Conservation (phyloP, 2,888 invertebrate genomes). For the Arctia plantaginis region DNA sequence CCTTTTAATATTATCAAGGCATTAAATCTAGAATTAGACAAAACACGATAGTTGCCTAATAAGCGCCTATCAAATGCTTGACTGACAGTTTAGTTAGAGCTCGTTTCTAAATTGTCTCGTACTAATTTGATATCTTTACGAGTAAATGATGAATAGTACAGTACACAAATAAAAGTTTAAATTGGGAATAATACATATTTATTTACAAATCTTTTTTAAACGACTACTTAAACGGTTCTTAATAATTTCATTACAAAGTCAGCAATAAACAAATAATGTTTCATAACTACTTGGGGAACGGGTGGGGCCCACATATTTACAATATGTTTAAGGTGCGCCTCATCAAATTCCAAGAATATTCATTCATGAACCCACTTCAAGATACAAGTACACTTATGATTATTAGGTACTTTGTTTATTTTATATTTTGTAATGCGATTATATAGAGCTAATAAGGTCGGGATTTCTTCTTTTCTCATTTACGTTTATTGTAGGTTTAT, state of each 20-base stretch:
- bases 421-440: background rate
- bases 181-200: background rate
- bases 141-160: background rate
- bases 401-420: background rate
- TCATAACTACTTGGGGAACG: background rate
- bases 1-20: background rate
- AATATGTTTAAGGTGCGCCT: background rate
- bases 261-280: background rate
- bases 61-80: background rate
- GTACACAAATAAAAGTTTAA: background rate
- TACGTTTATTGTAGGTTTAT: background rate
- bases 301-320: background rate
- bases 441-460: background rate
- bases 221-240: background rate
- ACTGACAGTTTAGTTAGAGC: background rate
- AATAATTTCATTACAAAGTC: background rate
- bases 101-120: background rate
- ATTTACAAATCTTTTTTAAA: background rate
- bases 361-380: background rate
- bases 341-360: background rate
- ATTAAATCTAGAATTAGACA: background rate
- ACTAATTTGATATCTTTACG: background rate
- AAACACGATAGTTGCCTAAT: background rate
- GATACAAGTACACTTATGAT: background rate
- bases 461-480: background rate